phyloP scores from a whole-genome alignment of 2,888 invertebrate genomes.

The Lacanobia oleracea region DNA sequence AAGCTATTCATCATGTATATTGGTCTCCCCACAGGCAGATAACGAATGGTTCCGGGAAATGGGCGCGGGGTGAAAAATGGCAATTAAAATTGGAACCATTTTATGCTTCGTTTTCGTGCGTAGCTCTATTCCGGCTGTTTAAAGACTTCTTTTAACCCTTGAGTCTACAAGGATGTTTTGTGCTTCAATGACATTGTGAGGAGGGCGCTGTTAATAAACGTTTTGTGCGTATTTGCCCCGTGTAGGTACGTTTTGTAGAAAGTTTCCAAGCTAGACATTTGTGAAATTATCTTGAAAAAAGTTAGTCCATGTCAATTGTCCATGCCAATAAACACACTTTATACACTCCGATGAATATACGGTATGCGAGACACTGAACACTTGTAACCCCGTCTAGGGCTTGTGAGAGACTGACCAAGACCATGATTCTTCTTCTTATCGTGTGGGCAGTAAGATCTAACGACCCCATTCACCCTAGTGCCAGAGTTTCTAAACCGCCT shows the following conservation, averaged over 20 bases:
- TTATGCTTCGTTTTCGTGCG: neutral
- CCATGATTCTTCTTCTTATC: too few relatives aligned
- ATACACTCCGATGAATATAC: too few relatives aligned
- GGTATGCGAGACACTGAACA: too few relatives aligned
- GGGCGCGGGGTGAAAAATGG: neutral
- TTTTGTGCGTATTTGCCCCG: neutral
- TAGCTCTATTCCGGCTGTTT: neutral
- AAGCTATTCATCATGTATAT: slow-evolving; percentile 32
- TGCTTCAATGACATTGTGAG: neutral
- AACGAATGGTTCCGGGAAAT: slow-evolving; percentile 23
- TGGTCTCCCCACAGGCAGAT: slow-evolving; percentile 22
- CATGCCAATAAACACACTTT: too few relatives aligned
- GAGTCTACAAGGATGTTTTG: neutral
- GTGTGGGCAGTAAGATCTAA: too few relatives aligned
- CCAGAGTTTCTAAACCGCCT: too few relatives aligned
- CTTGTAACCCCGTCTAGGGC: too few relatives aligned
- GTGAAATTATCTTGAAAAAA: too few relatives aligned
- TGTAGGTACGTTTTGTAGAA: too few relatives aligned
- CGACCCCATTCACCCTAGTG: too few relatives aligned
- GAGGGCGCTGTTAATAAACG: neutral
- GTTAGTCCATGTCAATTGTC: neutral
- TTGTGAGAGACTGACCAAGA: too few relatives aligned
- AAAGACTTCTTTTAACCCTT: neutral
- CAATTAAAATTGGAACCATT: slow-evolving; percentile 6
- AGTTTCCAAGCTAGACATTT: too few relatives aligned